These are phyloP conservation scores for Acronicta alni DNA, from an alignment of 2,888 invertebrate genomes.

Conservation along the genomic window DNA sequence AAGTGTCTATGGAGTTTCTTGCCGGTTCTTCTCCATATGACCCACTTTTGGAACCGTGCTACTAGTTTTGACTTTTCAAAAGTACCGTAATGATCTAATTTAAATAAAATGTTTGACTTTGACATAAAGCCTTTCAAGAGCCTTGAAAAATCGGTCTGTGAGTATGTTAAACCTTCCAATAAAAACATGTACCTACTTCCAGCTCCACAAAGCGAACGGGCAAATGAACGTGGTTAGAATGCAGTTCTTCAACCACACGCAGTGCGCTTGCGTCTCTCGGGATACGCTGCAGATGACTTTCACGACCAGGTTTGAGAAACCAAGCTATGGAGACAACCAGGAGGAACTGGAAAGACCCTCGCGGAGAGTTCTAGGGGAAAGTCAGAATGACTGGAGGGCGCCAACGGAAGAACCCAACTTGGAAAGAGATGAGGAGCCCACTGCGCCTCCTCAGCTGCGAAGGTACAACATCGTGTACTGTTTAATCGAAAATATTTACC, in stretches of 20 bases:
- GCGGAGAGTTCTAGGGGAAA: slow-evolving; percentile 47
- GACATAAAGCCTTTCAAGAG: too few relatives aligned
- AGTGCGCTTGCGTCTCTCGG: slow-evolving; percentile 79
- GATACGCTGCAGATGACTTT: slow-evolving; percentile 69
- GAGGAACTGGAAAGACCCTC: slow-evolving; percentile 54
- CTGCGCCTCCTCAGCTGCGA: slow-evolving; percentile 76
- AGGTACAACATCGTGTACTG: slow-evolving; percentile 66
- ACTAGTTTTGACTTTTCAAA: too few relatives aligned
- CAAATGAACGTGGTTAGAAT: slow-evolving; percentile 72
- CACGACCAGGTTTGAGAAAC: slow-evolving; percentile 52
- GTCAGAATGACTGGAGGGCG: slow-evolving; percentile 70
- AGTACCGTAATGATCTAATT: too few relatives aligned
- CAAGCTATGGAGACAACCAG: slow-evolving; percentile 53
- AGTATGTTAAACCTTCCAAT: neutral
- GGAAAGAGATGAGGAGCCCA: slow-evolving; percentile 71
- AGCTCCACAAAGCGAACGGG: slow-evolving; percentile 79
- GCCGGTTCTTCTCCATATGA: too few relatives aligned
- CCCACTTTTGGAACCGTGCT: too few relatives aligned
- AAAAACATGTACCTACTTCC: slow-evolving; percentile 44
- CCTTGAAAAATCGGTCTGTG: too few relatives aligned
- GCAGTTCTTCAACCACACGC: slow-evolving; percentile 83
- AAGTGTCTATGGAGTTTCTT: too few relatives aligned
- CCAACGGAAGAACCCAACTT: slow-evolving; percentile 71
- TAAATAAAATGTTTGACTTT: too few relatives aligned
- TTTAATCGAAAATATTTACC: too few relatives aligned